Base-by-base conservation (phyloP, 2,113 vertebrate species). In the Lophura nycthemera region DNA sequence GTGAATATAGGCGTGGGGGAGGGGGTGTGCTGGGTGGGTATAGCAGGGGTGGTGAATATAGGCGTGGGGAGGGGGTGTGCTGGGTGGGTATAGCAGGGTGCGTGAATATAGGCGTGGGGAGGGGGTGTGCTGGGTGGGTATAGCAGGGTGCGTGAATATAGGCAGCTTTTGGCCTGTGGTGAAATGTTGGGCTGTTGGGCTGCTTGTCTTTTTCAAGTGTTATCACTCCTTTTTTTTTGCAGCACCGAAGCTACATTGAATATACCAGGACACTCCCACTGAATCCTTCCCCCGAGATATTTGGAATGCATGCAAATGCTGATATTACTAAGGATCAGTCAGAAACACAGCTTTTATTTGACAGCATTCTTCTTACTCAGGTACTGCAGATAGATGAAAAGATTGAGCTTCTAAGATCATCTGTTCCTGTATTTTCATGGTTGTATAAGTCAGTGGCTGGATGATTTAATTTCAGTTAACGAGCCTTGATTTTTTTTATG, bases 241-340 rank as follows among this genome's bases (percentile, higher is more conserved):
- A 99, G 98, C 95, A 98, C 93, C 96, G 97, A 88, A 98, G 98
- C 94, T 98, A 98, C 94, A 97, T 98, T 5, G 98, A 98, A 18
- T 98, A 98, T 76, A 98, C 98, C 43, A 98, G 98, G 96, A 96
- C 95, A 5, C 97, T 99, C 91, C 98, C 98, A 7, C 96, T 98
- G 94, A 99, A 97, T 89, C 98, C 98, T 3, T 98, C 98, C 2
- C 98, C 98, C 0, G 98, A 99, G 89, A 96, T 99, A 76, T 99
- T 98, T 85, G 98, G 98, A 65, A 99, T 98, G 98, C 98, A 99
- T 1, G 90, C 98, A 94, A 99, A 99, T 29, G 98, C 98, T 10
- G 98, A 98, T 86, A 98, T 99, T 97, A 98, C 98, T 45, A 99
- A 99, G 85, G 98, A 98, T 96, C 98, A 99, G 93, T 95, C 98